phyloP scores from a whole-genome alignment of 1,140 invertebrate species.

The Branchinecta lynchi region DNA sequence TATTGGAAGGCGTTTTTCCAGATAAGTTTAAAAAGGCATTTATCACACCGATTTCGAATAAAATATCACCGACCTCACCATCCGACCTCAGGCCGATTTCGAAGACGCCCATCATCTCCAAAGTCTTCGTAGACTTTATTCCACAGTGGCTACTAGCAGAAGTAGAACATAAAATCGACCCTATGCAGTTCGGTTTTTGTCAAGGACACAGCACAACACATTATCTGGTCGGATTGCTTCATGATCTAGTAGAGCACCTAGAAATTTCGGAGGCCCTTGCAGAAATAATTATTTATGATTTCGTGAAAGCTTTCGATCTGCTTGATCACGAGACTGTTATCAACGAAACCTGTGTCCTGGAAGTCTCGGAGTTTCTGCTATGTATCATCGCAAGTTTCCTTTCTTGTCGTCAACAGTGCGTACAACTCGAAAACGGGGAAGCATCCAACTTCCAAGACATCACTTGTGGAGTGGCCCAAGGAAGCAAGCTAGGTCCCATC shows the following conservation, averaged over 20 bases:
- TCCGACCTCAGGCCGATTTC: too few species aligned
- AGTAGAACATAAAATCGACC: slow-evolving; percentile 5
- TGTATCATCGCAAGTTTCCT: slow-evolving; percentile 5
- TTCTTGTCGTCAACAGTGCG: slow-evolving; percentile 5
- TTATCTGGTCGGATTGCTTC: slow-evolving; percentile 1
- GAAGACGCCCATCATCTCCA: too few species aligned
- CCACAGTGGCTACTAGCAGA: slow-evolving; percentile 4
- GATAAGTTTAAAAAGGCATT: too few species aligned
- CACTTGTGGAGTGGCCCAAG: too few species aligned
- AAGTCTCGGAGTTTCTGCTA: slow-evolving; percentile 1
- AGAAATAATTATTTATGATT: slow-evolving; percentile 6
- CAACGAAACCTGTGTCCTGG: slow-evolving; percentile 8
- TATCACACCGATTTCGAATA: too few species aligned
- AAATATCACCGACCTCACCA: too few species aligned
- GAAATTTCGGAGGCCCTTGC: too few species aligned
- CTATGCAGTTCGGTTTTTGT: slow-evolving; percentile 9
- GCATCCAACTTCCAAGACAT: too few species aligned
- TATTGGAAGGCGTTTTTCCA: too few species aligned
- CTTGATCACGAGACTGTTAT: too few species aligned
- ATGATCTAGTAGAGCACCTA: background rate
- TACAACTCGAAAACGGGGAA: too few species aligned
- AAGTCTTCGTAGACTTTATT: slow-evolving; percentile 7
- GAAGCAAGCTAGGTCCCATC: too few species aligned
- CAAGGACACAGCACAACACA: slow-evolving; percentile 8
- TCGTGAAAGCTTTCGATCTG: slow-evolving; percentile 9